Evolutionary conservation across 2,113 vertebrate species (phyloP).

Genomic region (Raja brachyura): DNA sequence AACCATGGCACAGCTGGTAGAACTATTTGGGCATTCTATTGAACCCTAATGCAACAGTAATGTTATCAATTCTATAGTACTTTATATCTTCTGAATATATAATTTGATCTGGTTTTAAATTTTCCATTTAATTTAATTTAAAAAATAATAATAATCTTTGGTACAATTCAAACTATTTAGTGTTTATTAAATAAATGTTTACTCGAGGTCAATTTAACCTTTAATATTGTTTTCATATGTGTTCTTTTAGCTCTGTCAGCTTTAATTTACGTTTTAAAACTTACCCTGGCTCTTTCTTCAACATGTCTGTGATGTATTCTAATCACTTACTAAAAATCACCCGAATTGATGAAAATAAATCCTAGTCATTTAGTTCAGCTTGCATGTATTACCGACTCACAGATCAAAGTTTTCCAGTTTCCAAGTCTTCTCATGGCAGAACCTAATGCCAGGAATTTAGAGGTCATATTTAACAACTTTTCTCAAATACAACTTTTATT

Average conservation of each 20-base stretch:
- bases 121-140: not conserved
- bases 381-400: not conserved
- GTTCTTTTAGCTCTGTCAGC: not conserved
- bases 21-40: not conserved
- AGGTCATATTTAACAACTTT: not conserved
- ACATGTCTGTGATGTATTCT: not conserved
- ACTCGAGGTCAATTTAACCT: not conserved
- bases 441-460: not conserved
- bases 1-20: too few species aligned
- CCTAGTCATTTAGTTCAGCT: not conserved
- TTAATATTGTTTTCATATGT: not conserved
- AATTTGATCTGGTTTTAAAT: not conserved
- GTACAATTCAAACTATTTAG: not conserved
- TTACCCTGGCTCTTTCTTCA: not conserved
- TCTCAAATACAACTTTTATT: not conserved
- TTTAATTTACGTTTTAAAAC: not conserved
- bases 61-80: not conserved
- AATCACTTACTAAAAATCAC: not conserved
- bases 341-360: not conserved
- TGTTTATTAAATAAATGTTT: not conserved
- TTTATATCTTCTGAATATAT: not conserved
- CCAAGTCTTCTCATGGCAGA: not conserved
- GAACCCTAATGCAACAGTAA: not conserved
- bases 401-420: not conserved
- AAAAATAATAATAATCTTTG: not conserved